Base-by-base conservation (phyloP, 2,797 vertebrate species). In the Pteronotus mesoamericanus region DNA sequence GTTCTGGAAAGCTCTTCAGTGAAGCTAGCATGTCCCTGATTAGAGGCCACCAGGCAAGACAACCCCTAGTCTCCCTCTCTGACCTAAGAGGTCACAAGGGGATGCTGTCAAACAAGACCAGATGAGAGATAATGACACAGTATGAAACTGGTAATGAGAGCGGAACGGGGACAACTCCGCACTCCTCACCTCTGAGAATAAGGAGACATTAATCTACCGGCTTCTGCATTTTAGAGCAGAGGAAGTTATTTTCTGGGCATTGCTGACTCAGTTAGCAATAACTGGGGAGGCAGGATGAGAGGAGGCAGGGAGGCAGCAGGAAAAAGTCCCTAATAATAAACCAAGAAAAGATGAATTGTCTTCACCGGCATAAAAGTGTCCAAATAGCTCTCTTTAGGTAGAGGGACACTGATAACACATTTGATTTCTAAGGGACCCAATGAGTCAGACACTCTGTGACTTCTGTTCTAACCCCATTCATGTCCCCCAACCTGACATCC, bases 171-270 rank as follows among this genome's bases (percentile, higher is more conserved):
- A 34, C 0, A 15, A 39, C 21, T 32, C 88, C 39, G 19, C 3
- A 22, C 14, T 59, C 26, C 24, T 53, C 16, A 15, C 69, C 77
- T 64, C 79, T 48, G 32, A 85, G 94, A 88, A 66, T 14, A 19
- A 55, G 14, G 53, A 66, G 46, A 42, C 1, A 7, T 24, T 53
- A 32, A 61, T 42, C 86, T 75, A 24, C 26, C 57, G 59, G 61
- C 79, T 79, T 82, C 69, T 83, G 29, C 15, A 66, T 85, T 91
- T 93, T 34, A 57, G 46, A 93, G 61, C 53, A 94, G 14, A 82
- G 29, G 21, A 95, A 72, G 44, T 21, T 51, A 48, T 21, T 87
- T 78, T 48, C 57, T 69, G 91, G 61, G 71, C 29, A 24, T 86
- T 37, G 61, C 34, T 91, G 87, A 93, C 59, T 93, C 64, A 61